phyloP scores from a whole-genome alignment of 2,888 invertebrate species.

The Micoletzkya japonica region DNA sequence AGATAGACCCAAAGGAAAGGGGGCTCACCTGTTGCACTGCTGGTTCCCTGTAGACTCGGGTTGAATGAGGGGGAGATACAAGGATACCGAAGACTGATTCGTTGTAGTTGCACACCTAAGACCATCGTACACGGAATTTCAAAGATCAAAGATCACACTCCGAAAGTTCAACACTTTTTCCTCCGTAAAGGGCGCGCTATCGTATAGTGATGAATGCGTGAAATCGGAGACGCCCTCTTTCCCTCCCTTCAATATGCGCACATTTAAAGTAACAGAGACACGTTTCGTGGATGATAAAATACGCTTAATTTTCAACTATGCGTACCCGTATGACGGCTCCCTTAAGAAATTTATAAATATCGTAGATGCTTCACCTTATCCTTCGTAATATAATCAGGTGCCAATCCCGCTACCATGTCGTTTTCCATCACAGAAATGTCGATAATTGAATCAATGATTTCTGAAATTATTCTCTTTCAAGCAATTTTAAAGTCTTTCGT shows the following conservation, averaged over 20 bases:
- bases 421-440: conserved; percentile 58
- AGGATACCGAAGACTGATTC: conserved; percentile 56
- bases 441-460: conserved; percentile 57
- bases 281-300: too few relatives aligned
- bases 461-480: conserved; percentile 35
- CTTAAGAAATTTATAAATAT: too few relatives aligned
- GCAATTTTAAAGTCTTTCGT: not conserved
- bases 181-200: too few relatives aligned
- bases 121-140: not conserved
- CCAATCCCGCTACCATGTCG: conserved; percentile 57
- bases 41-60: conserved; percentile 82
- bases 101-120: conserved; percentile 60
- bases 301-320: too few relatives aligned
- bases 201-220: too few relatives aligned
- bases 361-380: conserved; percentile 44
- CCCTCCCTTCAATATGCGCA: too few relatives aligned
- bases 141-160: too few relatives aligned
- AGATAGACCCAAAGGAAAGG: not conserved
- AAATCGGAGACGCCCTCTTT: too few relatives aligned
- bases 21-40: conserved; percentile 75
- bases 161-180: too few relatives aligned
- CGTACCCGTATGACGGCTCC: too few relatives aligned
- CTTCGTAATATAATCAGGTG: conserved; percentile 60
- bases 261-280: too few relatives aligned
- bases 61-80: conserved; percentile 82